Percentiles rank a stretch among this genome's conserved stretches.
These are phyloP conservation scores for Notospermus geniculatus DNA, from an alignment of 1,140 invertebrate species.

Conservation along the genomic window DNA sequence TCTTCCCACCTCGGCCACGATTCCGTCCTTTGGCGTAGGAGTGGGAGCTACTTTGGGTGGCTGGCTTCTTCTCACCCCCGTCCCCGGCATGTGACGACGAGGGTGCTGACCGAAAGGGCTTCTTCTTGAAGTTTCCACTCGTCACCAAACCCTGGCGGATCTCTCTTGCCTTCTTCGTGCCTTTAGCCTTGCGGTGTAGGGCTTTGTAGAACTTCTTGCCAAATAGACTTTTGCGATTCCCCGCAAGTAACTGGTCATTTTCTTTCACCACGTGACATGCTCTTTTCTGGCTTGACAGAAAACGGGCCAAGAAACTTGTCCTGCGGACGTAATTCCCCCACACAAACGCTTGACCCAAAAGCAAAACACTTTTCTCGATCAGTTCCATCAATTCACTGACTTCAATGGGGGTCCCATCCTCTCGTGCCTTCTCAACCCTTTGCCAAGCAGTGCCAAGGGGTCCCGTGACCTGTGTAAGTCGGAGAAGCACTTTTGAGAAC, in stretches of 20 bases:
- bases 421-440: background rate
- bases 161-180: slow-evolving; percentile 4
- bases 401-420: background rate
- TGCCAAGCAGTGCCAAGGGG: background rate
- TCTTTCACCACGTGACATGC: background rate
- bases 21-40: no score
- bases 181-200: background rate
- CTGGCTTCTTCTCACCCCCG: no score
- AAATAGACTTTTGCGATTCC: background rate
- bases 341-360: slow-evolving; percentile 3
- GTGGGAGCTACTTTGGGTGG: no score
- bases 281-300: background rate
- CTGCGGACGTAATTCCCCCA: background rate
- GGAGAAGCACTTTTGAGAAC: background rate
- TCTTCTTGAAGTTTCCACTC: background rate
- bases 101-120: background rate
- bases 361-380: background rate
- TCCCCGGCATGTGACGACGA: background rate
- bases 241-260: background rate
- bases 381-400: background rate
- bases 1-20: no score
- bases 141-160: background rate
- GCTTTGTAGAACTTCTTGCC: slow-evolving; percentile 4
- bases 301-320: background rate
- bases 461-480: background rate